These are phyloP conservation scores for Corythoichthys intestinalis DNA, from an alignment of 2,113 vertebrate species.

Conservation along the genomic window DNA sequence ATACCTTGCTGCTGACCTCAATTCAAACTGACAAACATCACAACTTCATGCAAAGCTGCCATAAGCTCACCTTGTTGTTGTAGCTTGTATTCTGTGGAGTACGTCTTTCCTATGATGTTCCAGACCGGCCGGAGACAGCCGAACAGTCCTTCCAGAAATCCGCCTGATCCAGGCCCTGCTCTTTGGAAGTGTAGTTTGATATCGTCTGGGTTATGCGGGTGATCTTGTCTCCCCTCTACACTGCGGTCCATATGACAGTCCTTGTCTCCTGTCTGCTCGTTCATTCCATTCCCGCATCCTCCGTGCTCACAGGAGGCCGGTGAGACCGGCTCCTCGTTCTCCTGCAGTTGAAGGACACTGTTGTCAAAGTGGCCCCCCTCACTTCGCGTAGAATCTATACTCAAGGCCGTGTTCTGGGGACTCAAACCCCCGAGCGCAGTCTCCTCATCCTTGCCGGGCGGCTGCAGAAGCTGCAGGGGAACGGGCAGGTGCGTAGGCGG, in stretches of 20 bases:
- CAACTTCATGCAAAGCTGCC: constrained; percentile 14
- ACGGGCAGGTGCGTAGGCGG: constrained; percentile 71
- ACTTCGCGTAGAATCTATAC: constrained; percentile 82
- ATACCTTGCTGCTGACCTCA: constrained; percentile 48
- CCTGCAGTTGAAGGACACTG: constrained; percentile 91
- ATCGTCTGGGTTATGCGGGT: constrained; percentile 74
- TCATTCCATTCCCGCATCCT: constrained; percentile 64
- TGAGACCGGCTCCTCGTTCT: constrained; percentile 81
- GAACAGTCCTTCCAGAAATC: constrained; percentile 96
- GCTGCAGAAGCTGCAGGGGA: constrained; percentile 47
- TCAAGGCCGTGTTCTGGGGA: constrained; percentile 79
- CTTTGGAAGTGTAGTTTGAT: constrained; percentile 92
- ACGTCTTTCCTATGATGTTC: constrained; percentile 98
- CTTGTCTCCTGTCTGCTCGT: constrained; percentile 70
- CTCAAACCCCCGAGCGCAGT: constrained; percentile 58
- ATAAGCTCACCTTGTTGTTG: constrained; percentile 90
- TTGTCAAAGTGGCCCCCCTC: constrained; percentile 90
- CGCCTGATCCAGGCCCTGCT: constrained; percentile 76
- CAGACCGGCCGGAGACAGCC: constrained; percentile 93
- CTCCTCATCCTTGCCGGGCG: constrained; percentile 73
- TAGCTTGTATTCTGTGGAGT: constrained; percentile 96
- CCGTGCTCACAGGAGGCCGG: constrained; percentile 68
- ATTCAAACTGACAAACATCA: constrained; percentile 45
- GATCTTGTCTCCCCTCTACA: constrained; percentile 44
- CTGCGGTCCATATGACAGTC: constrained; percentile 57